A percentile compares a stretch with the other conserved stretches of the same genome.
These are phyloP conservation scores for Pelodiscus sinensis DNA, from an alignment of 2,113 vertebrate species.

Conservation along the genomic window DNA sequence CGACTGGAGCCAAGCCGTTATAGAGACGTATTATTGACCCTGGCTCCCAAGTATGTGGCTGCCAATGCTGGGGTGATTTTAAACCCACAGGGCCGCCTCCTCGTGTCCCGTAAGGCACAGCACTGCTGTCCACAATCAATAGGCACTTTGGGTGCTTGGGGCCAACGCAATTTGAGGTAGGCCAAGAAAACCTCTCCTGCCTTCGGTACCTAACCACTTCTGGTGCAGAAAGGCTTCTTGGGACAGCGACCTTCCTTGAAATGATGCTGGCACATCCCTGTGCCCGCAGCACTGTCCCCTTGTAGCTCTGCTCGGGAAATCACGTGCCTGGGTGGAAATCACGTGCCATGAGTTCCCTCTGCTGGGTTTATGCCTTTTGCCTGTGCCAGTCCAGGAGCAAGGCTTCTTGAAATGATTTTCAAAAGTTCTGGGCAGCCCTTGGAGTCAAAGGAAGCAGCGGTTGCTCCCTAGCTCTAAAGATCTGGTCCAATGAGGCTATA, in stretches of 20 bases:
- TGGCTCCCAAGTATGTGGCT: neutral
- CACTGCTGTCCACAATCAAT: neutral
- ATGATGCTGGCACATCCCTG: neutral
- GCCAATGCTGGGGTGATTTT: neutral
- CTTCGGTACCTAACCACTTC: neutral
- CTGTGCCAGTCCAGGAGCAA: neutral
- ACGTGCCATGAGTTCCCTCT: accelerated
- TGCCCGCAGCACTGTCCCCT: accelerated
- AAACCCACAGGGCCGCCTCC: neutral
- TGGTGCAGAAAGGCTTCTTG: neutral
- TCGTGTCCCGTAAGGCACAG: neutral
- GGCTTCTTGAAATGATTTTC: neutral
- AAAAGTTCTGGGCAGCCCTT: neutral
- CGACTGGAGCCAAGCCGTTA: neutral
- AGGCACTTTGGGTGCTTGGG: constrained; percentile 1
- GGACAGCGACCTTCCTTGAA: constrained; percentile 18
- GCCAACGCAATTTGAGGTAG: neutral
- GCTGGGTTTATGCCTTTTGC: neutral
- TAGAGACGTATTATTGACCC: neutral
- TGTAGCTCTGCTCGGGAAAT: neutral
- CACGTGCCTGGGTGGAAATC: accelerated
- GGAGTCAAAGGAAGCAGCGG: neutral
- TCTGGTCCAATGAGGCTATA: neutral
- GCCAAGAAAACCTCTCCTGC: neutral
- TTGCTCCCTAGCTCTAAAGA: neutral